phyloP scores from a whole-genome alignment of 2,113 vertebrate genomes.

The rat (Rattus norvegicus) region GRCr8 NC_086020.1:106642001-106642500 shows the following conservation, averaged over 20 bases:
- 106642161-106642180: not conserved
- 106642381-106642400: constrained; percentile 5
- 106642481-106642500: not conserved
- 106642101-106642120: constrained; percentile 42
- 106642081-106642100: not conserved
- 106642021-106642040: not conserved
- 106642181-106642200: not conserved
- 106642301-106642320: not conserved
- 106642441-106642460: not conserved
- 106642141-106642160: not conserved
- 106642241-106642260: not conserved
- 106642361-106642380: not conserved
- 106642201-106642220: not conserved
- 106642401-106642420: not conserved
- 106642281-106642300: not conserved
- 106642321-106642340: not conserved
- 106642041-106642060: not conserved
- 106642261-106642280: not conserved
- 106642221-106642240: not conserved
- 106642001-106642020: constrained; percentile 5
- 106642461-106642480: not conserved
- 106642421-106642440: not conserved
- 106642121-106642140: constrained; percentile 11
- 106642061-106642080: constrained; percentile 27
- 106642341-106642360: not conserved